These are phyloP conservation scores for Bolinopsis microptera DNA, from an alignment of 37 sponge, comb jelly and placozoan genomes.

Conservation along the genomic window DNA sequence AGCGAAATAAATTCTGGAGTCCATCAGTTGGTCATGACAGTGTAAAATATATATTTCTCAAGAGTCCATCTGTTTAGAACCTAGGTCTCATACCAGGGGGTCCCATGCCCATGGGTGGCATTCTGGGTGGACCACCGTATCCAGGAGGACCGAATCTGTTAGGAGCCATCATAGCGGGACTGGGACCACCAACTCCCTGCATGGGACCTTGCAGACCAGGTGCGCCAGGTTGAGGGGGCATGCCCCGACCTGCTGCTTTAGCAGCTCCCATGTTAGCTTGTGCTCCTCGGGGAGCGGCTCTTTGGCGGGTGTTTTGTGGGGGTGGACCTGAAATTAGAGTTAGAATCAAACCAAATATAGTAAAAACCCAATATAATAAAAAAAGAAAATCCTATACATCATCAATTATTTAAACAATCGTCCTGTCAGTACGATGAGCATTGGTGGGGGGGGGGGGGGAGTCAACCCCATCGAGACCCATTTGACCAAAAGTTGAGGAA, in stretches of 20 bases:
- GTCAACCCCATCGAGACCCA: too few relatives aligned
- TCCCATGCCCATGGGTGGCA: slow-evolving; percentile 76
- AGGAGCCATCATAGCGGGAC: slow-evolving; percentile 79
- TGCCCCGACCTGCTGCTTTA: slow-evolving; percentile 54
- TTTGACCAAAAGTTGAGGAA: too few relatives aligned
- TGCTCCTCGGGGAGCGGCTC: neutral
- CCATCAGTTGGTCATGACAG: too few relatives aligned
- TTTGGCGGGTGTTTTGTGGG: slow-evolving; percentile 51
- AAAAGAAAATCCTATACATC: too few relatives aligned
- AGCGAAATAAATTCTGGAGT: neutral
- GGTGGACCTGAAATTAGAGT: slow-evolving; percentile 21
- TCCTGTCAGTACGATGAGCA: too few relatives aligned
- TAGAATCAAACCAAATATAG: too few relatives aligned
- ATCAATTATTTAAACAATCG: too few relatives aligned
- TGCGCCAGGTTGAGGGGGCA: slow-evolving; percentile 64
- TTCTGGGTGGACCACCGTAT: slow-evolving; percentile 75
- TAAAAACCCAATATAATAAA: too few relatives aligned
- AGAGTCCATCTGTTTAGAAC: neutral
- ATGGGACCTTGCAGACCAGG: slow-evolving; percentile 52
- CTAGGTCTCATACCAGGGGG: slow-evolving; percentile 80
- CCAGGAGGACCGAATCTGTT: slow-evolving; percentile 69
- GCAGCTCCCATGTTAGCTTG: slow-evolving; percentile 18
- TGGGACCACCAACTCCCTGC: slow-evolving; percentile 32
- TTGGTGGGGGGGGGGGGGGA: too few relatives aligned
- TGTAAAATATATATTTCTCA: neutral